phyloP scores from a whole-genome alignment of 2,888 invertebrate genomes.

The Cheilosia grossa region DNA sequence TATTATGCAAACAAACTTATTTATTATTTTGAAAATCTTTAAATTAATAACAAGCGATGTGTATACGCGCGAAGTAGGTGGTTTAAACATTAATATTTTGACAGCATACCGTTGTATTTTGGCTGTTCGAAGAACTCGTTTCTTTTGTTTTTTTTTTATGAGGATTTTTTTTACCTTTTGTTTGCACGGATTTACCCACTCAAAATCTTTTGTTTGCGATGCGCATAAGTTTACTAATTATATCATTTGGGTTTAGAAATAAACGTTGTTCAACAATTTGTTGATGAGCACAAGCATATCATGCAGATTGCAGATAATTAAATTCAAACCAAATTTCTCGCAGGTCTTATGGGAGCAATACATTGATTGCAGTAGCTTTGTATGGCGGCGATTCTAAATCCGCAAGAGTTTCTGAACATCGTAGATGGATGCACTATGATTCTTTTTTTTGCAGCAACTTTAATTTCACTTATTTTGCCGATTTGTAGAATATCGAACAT shows the following conservation, averaged over 20 bases:
- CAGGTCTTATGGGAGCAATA: conserved; percentile 74
- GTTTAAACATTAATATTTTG: conserved; percentile 19
- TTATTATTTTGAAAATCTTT: conserved; percentile 4
- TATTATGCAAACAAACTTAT: conserved; percentile 28
- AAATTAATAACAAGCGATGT: conserved; percentile 14
- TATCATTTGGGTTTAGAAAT: conserved; percentile 30
- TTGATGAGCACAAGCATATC: conserved; percentile 30
- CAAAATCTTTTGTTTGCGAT: conserved; percentile 30
- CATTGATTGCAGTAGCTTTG: conserved; percentile 78
- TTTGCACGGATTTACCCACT: conserved; percentile 6
- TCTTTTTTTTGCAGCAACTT: conserved; percentile 91
- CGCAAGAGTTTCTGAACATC: conserved; percentile 91
- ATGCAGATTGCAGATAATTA: conserved; percentile 5
- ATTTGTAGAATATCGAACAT: conserved; percentile 66
- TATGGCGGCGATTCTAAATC: conserved; percentile 77
- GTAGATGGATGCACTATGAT: conserved; percentile 94
- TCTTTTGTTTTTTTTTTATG: background rate
- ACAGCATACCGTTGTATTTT: conserved; percentile 36
- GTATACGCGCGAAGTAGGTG: conserved; percentile 8
- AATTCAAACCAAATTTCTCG: conserved; percentile 57
- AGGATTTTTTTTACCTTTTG: conserved; percentile 7
- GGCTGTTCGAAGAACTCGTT: conserved; percentile 32
- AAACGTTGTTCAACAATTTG: conserved; percentile 22
- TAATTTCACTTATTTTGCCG: conserved; percentile 76
- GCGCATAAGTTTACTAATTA: conserved; percentile 17